These are phyloP conservation scores for Zaprionus bogoriensis DNA, from an alignment of 2,888 invertebrate species.

Conservation along the genomic window DNA sequence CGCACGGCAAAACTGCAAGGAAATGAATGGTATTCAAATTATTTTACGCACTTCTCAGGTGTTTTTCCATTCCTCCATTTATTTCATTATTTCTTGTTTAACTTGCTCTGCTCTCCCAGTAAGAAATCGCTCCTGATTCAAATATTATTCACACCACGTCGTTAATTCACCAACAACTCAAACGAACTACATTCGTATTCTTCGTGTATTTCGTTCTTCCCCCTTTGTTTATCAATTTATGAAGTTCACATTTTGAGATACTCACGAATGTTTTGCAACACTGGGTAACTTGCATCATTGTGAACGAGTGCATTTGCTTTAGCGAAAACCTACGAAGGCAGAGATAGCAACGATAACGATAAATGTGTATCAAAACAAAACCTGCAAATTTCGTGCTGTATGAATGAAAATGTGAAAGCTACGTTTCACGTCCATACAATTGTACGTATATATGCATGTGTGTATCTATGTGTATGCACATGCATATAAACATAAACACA, in stretches of 20 bases:
- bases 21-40: too few relatives aligned
- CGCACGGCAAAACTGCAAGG: slow-evolving; percentile 28
- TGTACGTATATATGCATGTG: slow-evolving; percentile 1
- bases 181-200: too few relatives aligned
- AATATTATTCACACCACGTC: neutral
- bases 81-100: too few relatives aligned
- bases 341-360: slow-evolving; percentile 23
- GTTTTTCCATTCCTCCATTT: too few relatives aligned
- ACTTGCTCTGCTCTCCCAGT: neutral
- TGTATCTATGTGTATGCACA: neutral
- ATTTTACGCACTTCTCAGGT: too few relatives aligned
- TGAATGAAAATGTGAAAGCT: slow-evolving; percentile 75
- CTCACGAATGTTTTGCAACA: slow-evolving; percentile 27
- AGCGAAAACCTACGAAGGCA: slow-evolving; percentile 9
- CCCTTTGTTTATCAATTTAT: neutral
- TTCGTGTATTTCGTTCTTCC: neutral
- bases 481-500: neutral
- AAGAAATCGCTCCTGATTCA: too few relatives aligned
- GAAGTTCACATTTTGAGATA: neutral
- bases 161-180: too few relatives aligned
- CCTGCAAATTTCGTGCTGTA: slow-evolving; percentile 30
- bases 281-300: slow-evolving; percentile 10
- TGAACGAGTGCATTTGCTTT: slow-evolving; percentile 8
- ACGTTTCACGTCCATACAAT: slow-evolving; percentile 24
- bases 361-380: slow-evolving; percentile 58